Evolutionary conservation across 2,888 invertebrate genomes (phyloP).

Genomic region (Bombylius discolor): DNA sequence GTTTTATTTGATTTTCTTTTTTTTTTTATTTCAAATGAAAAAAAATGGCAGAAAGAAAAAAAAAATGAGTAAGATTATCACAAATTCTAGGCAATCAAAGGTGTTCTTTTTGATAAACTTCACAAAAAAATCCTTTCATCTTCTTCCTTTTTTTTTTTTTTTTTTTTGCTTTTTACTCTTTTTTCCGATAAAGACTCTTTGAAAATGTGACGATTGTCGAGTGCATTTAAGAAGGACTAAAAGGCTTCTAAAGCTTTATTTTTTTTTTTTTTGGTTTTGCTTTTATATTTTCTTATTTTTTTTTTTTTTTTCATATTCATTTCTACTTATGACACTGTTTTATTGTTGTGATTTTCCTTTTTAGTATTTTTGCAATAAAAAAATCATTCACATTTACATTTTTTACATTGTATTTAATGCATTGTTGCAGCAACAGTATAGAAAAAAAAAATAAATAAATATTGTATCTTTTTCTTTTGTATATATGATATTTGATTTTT

Average conservation of each 20-base stretch:
- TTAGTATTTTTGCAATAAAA: too few species aligned
- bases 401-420: too few species aligned
- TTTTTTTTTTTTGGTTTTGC: neutral
- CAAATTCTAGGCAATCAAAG: neutral
- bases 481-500: too few species aligned
- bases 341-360: neutral
- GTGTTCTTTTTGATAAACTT: neutral
- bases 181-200: neutral
- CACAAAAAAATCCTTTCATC: neutral
- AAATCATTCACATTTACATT: too few species aligned
- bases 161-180: neutral
- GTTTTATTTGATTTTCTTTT: too few species aligned
- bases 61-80: neutral
- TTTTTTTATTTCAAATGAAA: too few species aligned
- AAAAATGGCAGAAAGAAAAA: too few species aligned
- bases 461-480: too few species aligned
- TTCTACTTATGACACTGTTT: neutral
- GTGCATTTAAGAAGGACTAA: neutral
- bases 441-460: too few species aligned
- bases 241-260: neutral
- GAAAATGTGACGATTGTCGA: neutral
- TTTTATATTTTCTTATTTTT: neutral
- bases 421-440: too few species aligned
- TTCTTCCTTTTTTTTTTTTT: neutral
- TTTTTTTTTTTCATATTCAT: neutral